Conservation (phyloP, 1,140 invertebrate species). For the Pectinophora gossypiella region DNA sequence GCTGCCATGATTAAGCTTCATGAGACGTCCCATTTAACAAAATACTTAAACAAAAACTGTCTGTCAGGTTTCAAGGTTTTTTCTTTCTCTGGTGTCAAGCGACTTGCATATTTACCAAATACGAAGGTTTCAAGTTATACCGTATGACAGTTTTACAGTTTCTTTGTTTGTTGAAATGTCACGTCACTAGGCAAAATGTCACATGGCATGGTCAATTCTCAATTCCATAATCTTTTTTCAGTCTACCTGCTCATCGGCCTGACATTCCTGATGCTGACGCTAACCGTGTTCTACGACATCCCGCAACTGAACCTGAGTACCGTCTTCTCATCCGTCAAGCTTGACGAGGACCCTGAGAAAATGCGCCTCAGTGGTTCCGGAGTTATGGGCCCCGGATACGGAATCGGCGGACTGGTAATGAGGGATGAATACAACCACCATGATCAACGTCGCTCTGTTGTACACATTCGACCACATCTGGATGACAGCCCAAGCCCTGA, state of each 20-base stretch:
- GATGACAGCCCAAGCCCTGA: slow-evolving; percentile 82
- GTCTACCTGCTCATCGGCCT: slow-evolving; percentile 87
- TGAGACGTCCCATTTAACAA: no score
- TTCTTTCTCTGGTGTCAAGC: no score
- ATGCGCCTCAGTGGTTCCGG: slow-evolving; percentile 75
- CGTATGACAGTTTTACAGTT: no score
- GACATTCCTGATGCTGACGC: slow-evolving; percentile 88
- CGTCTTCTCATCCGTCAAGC: slow-evolving; percentile 83
- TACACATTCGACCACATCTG: slow-evolving; percentile 77
- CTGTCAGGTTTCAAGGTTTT: no score
- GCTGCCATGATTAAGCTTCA: no score
- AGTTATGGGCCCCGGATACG: slow-evolving; percentile 68
- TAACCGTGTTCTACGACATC: slow-evolving; percentile 91
- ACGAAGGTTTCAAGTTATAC: no score
- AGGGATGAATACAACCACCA: slow-evolving; percentile 64
- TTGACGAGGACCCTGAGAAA: slow-evolving; percentile 80
- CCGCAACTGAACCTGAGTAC: slow-evolving; percentile 89
- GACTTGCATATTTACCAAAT: no score
- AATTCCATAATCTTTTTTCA: slow-evolving; percentile 75
- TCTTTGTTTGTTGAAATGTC: no score
- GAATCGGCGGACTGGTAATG: slow-evolving; percentile 65
- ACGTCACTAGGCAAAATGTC: no score
- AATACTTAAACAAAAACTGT: no score
- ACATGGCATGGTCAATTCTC: no score
- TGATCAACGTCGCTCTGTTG: slow-evolving; percentile 74